Evolutionary conservation across 2,888 invertebrate genomes (phyloP).

Genomic region (Cephus pygmeus): DNA sequence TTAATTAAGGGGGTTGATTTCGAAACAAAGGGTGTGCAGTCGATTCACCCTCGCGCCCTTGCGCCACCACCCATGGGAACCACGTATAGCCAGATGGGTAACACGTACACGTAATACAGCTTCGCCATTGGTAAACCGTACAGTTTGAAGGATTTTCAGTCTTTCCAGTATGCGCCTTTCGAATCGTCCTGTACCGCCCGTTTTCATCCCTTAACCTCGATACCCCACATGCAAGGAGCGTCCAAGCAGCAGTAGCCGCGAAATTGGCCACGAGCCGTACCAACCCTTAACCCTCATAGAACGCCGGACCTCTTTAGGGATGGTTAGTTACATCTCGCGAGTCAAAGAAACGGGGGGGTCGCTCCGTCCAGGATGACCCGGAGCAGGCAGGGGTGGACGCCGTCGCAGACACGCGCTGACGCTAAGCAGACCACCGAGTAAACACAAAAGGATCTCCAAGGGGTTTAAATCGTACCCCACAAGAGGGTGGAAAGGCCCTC

Average conservation of each 20-base stretch:
- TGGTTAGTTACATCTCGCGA: neutral
- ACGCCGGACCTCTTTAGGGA: neutral
- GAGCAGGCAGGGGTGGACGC: neutral
- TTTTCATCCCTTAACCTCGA: neutral
- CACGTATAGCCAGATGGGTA: no score
- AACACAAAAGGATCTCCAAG: neutral
- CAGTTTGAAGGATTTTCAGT: neutral
- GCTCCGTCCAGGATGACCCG: neutral
- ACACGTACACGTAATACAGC: neutral
- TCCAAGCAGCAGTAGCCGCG: neutral
- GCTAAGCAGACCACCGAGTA: neutral
- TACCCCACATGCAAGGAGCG: neutral
- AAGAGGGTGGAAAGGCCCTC: neutral
- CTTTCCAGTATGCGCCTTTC: neutral
- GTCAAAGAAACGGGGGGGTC: neutral
- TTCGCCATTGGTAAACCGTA: neutral
- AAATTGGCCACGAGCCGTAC: neutral
- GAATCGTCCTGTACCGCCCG: neutral
- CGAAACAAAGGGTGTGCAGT: constrained; percentile 33
- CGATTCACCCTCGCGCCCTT: neutral
- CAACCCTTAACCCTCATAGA: neutral
- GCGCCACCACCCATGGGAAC: neutral
- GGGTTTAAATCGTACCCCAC: neutral
- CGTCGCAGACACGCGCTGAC: neutral
- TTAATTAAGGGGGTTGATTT: constrained; percentile 56